Base-by-base conservation (phyloP, 2,797 vertebrate species). In the Lindbergichthys nudifrons region DNA sequence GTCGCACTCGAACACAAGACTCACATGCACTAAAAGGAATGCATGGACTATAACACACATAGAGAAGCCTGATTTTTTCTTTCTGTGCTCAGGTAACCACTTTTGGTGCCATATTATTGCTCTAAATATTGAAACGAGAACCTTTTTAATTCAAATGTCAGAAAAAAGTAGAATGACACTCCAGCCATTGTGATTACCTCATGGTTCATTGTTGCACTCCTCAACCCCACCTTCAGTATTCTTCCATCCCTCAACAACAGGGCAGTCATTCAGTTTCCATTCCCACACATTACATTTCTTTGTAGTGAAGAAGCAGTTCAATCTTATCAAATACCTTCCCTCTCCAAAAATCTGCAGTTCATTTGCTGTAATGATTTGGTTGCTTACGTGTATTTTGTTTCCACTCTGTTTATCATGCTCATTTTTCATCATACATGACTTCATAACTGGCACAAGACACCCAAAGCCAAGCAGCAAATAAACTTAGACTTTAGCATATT, bases 301-400 rank as follows among this genome's bases (percentile, higher is more conserved):
- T 72, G 56, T 62, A 47, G 74, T 77, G 39, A 43, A 36, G 66
- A 36, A 61, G 30, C 45, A 56, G 52, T 73, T 71, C 76, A 50
- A 6, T 78, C 46, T 83, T 65, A 75, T 86, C 72, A 63, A 75
- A 66, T 70, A 81, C 81, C 73, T 81, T 19, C n/a, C 46, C 21
- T 10, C 13, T 79, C 47, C 80, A 82, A 72, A 79, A 86, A 79
- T 58, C 79, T 90, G 82, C 62, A 73, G 30, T 64, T 81, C 16
- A 84, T 89, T 90, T 70, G 45, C 59, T 56, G 65, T 70, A 51
- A 62, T 63, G 43, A 84, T 82, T 36, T 82, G 75, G 64, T 80
- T 85, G 45, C 75, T 67, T 18, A 52, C 10, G 19, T 73, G 58
- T 76, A 48, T 69, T 82, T 75, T 45, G 54, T 87, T 86, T 83